Base-by-base conservation (phyloP, 2,888 invertebrate species). In the Cloeon dipterum region DNA sequence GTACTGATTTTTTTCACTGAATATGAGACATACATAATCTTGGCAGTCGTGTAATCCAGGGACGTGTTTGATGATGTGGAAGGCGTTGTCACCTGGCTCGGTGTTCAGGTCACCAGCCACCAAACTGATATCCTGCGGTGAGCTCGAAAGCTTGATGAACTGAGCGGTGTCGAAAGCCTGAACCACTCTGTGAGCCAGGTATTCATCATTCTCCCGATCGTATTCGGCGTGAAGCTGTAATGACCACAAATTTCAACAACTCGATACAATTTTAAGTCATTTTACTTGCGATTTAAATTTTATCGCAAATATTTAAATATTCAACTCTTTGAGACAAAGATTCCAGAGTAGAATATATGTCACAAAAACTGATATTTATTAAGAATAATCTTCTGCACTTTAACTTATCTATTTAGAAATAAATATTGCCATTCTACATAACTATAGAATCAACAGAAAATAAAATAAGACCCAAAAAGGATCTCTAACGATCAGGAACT, bases 121-220 rank as follows among this genome's bases (percentile, higher is more conserved):
- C 46, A 98, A 70, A 37, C 77, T 73, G 18, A 88, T 60, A 56
- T 93, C 88, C 2, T 77, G 75, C 39, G 68, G 64, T 10, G 66
- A 64, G 32, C 75, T 70, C 1, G 91, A 93, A 48, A 85, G 65
- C 48, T 76, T 74, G 39, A 98, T 76, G 55, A 96, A 89, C 62
- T 94, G 88, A 41, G 88, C 85, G 39, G 89, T 78, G 50, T 96
- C 88, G 52, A 83, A 86, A 1, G 93, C 86, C 62, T 98, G 96
- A 37, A 85, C 65, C 5, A 89, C 70, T 47, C 98, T 66, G 57
- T 98, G 98, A 26, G 89, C 79, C 46, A 76, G 64, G 55, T 98
- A 98, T 7, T 40, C 38, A 47, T 82, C 82, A 50, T 70, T 66
- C 41, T 70, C 68, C 25, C 67, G 63, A 52, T 82, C 70, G 50